These are phyloP conservation scores for Odocoileus virginianus DNA, from an alignment of 2,113 vertebrate species.

Conservation along the genomic window DNA sequence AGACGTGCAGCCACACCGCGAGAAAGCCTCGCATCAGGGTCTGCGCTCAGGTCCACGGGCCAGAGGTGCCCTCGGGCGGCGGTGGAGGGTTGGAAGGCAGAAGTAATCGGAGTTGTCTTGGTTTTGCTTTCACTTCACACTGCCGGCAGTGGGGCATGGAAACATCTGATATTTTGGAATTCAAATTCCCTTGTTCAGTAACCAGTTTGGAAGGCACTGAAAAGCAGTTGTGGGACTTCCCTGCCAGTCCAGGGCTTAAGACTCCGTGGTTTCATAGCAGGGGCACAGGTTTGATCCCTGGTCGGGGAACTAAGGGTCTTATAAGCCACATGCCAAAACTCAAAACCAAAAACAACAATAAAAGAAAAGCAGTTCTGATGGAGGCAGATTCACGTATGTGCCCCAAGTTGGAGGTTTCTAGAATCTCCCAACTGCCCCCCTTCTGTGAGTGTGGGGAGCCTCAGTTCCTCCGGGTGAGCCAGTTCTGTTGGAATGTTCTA, in stretches of 20 bases:
- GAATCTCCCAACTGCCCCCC: neutral
- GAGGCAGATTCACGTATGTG: neutral
- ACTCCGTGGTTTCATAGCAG: neutral
- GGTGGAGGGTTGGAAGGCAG: neutral
- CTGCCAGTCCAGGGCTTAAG: neutral
- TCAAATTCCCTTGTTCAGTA: too few species aligned
- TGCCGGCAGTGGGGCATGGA: neutral
- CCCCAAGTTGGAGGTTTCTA: neutral
- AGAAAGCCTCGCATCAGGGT: neutral
- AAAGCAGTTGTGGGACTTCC: neutral
- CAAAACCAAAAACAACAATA: neutral
- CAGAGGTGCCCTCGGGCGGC: fast-evolving
- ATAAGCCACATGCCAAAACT: neutral
- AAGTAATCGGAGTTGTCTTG: neutral
- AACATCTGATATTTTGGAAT: neutral
- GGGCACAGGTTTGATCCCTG: neutral
- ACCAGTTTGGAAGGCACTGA: neutral
- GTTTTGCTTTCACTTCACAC: neutral
- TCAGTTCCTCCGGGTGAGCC: neutral
- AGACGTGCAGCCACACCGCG: fast-evolving
- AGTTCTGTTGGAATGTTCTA: neutral
- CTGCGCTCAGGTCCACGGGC: too few species aligned
- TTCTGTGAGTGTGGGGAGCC: neutral
- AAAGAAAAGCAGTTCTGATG: neutral
- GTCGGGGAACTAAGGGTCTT: neutral